phyloP scores from a whole-genome alignment of 1,140 invertebrate species.

The Drosophila nasuta region DNA sequence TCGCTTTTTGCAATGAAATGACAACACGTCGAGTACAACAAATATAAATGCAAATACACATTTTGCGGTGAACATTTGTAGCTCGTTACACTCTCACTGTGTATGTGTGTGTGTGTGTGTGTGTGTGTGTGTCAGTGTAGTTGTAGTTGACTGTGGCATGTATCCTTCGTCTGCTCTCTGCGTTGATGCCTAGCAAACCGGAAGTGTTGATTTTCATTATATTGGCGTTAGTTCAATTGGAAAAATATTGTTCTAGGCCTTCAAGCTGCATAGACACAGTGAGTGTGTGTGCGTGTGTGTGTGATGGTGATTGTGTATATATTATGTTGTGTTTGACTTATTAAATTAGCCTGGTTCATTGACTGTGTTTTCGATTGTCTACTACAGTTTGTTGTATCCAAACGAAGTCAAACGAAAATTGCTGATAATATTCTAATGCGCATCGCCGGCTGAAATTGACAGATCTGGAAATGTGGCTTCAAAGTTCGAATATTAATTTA shows the following conservation, averaged over 20 bases:
- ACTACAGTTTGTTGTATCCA: conserved; percentile 34
- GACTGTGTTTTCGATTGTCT: conserved; percentile 40
- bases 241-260: conserved; percentile 61
- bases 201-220: conserved; percentile 73
- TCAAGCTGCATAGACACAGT: not conserved
- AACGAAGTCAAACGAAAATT: conserved; percentile 69
- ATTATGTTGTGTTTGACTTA: conserved; percentile 52
- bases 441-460: conserved; percentile 20
- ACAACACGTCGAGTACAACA: conserved; percentile 56
- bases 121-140: not conserved
- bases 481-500: not conserved
- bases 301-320: conserved; percentile 17
- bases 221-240: conserved; percentile 64
- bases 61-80: conserved; percentile 75
- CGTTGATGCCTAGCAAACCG: conserved; percentile 40
- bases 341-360: conserved; percentile 75
- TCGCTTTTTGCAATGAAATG: conserved; percentile 62
- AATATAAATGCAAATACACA: conserved; percentile 79
- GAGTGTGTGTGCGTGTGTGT: conserved; percentile 14
- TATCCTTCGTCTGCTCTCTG: conserved; percentile 9
- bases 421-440: conserved; percentile 64
- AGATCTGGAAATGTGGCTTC: conserved; percentile 29
- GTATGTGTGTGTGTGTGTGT: conserved; percentile 1
- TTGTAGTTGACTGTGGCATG: conserved; percentile 31
- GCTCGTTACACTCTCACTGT: conserved; percentile 61